phyloP scores from a whole-genome alignment of 2,888 invertebrate species.

The Lasius fuliginosus region DNA sequence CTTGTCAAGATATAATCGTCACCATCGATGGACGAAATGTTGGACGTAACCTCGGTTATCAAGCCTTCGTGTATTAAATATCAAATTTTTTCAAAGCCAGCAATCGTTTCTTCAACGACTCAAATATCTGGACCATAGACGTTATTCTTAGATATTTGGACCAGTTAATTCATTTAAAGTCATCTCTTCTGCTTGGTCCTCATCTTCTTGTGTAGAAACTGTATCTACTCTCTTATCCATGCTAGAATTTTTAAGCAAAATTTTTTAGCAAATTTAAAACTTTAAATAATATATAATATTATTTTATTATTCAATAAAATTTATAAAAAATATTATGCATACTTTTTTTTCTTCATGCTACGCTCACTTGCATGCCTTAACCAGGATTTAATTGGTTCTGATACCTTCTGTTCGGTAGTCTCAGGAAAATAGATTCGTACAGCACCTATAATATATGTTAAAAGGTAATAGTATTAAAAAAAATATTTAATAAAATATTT shows the following conservation, averaged over 20 bases:
- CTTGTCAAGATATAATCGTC: too few species aligned
- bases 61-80: too few species aligned
- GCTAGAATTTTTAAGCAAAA: background rate
- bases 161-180: background rate
- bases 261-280: background rate
- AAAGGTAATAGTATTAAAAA: background rate
- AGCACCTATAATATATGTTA: slow-evolving; percentile 2
- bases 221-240: background rate
- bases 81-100: background rate
- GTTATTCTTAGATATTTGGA: too few species aligned
- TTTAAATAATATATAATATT: too few species aligned
- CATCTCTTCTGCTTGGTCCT: background rate
- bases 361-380: background rate
- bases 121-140: too few species aligned
- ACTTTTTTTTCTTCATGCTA: background rate
- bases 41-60: too few species aligned
- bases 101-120: too few species aligned
- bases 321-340: background rate
- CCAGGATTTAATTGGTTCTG: background rate
- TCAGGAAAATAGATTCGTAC: background rate
- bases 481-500: slow-evolving; percentile 1
- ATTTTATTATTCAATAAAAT: too few species aligned
- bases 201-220: background rate
- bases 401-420: background rate
- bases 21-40: too few species aligned